Evolutionary conservation across 1,140 invertebrate genomes (phyloP).

Genomic region (Aphelenchoides besseyi): DNA sequence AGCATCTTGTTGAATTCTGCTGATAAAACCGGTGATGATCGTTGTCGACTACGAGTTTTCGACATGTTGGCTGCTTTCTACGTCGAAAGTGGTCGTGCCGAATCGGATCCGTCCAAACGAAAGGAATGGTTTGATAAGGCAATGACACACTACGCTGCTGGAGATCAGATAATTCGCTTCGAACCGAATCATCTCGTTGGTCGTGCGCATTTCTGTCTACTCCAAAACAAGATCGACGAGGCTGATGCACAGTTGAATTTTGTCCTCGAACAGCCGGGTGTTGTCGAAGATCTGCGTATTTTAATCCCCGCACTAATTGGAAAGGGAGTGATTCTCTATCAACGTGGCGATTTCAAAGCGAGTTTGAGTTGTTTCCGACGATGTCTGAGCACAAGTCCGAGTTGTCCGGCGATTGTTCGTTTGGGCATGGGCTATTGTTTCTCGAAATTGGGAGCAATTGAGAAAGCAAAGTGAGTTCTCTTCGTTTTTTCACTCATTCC

Average conservation of each 20-base stretch:
- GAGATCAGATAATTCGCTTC: conserved; percentile 99
- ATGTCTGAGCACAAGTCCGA: conserved; percentile 87
- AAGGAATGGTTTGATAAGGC: conserved; percentile 93
- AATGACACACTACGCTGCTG: conserved; percentile 90
- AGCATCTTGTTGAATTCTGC: conserved; percentile 84
- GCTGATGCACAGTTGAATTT: conserved; percentile 99
- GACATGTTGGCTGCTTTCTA: conserved; percentile 96
- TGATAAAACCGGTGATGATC: conserved; percentile 85
- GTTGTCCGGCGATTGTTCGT: conserved; percentile 88
- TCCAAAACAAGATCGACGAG: conserved; percentile 94
- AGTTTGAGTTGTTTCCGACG: conserved; percentile 97
- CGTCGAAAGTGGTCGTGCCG: conserved; percentile 88
- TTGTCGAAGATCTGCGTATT: conserved; percentile 11
- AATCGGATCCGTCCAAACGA: conserved; percentile 92
- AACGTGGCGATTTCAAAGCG: conserved; percentile 76
- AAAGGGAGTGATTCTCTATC: conserved; percentile 86
- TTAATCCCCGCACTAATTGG: conserved; percentile 71
- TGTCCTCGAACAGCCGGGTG: conserved; percentile 75
- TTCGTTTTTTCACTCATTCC: neutral
- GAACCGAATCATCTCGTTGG: conserved; percentile 97
- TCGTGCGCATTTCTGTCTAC: conserved; percentile 90
- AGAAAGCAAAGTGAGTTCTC: conserved; percentile 77
- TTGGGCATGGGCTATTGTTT: conserved; percentile 92
- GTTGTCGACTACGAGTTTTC: conserved; percentile 90
- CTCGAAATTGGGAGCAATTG: conserved; percentile 88